Conservation (phyloP, 2,888 invertebrate species). For the Erebia palarica region DNA sequence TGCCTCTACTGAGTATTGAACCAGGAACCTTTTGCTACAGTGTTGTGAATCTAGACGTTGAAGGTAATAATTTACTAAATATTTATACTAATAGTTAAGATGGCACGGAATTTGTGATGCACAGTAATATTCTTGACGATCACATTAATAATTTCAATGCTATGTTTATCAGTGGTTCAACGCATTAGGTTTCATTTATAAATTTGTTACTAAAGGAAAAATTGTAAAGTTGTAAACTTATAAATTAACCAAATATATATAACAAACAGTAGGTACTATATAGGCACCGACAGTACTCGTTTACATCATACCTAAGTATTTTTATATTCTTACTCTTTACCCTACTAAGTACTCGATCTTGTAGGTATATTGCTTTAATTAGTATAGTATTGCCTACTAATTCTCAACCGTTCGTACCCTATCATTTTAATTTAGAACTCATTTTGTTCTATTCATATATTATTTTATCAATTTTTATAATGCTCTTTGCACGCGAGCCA, state of each 20-base stretch:
- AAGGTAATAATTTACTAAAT: too few relatives aligned
- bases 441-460: background rate
- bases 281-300: background rate
- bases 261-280: background rate
- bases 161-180: too few relatives aligned
- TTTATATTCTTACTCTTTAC: background rate
- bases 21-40: too few relatives aligned
- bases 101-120: too few relatives aligned
- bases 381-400: background rate
- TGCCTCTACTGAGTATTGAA: too few relatives aligned
- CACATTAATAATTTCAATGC: too few relatives aligned
- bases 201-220: too few relatives aligned
- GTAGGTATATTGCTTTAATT: background rate
- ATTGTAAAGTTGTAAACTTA: too few relatives aligned
- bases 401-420: background rate
- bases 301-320: background rate
- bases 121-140: too few relatives aligned
- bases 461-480: background rate
- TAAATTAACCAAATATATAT: background rate
- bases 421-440: background rate
- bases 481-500: slow-evolving; percentile 30
- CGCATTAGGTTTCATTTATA: too few relatives aligned
- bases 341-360: background rate
- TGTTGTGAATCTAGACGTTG: too few relatives aligned
- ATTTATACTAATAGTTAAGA: too few relatives aligned